Evolutionary conservation across 1,140 invertebrate species (phyloP).

Genomic region (Adoxophyes honmai): DNA sequence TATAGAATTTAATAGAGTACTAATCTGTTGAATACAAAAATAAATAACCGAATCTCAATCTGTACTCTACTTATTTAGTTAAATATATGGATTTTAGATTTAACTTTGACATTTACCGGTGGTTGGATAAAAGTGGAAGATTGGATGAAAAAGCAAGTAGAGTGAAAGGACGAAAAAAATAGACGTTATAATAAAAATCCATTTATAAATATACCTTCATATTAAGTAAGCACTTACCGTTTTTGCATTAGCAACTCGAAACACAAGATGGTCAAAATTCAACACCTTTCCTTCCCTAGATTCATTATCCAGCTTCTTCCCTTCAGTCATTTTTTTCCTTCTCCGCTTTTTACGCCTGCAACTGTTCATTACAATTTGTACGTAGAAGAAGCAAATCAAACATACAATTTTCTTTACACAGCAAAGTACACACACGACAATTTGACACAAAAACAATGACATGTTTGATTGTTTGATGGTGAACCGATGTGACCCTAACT

Average conservation of each 20-base stretch:
- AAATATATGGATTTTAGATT: too few species aligned
- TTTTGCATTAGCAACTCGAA: slow-evolving; percentile 64
- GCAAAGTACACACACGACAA: neutral
- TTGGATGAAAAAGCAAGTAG: too few species aligned
- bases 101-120: too few species aligned
- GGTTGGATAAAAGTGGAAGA: too few species aligned
- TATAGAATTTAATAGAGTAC: too few species aligned
- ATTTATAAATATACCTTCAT: too few species aligned
- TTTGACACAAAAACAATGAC: neutral
- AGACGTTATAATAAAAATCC: too few species aligned
- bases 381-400: neutral
- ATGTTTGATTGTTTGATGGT: neutral
- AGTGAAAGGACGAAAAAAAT: too few species aligned
- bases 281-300: slow-evolving; percentile 47
- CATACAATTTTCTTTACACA: slow-evolving; percentile 2
- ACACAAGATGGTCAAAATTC: slow-evolving; percentile 58
- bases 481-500: too few species aligned
- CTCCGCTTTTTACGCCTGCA: neutral
- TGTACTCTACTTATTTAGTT: too few species aligned
- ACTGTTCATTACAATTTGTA: slow-evolving; percentile 1
- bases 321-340: slow-evolving; percentile 45
- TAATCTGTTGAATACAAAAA: too few species aligned
- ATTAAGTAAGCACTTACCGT: slow-evolving; percentile 35
- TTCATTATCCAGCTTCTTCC: slow-evolving; percentile 13
- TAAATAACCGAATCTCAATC: too few species aligned